Percentiles rank a stretch among this genome's conserved stretches.
phyloP scores from a whole-genome alignment of 1,140 invertebrate species.

The Orchestia grillus region DNA sequence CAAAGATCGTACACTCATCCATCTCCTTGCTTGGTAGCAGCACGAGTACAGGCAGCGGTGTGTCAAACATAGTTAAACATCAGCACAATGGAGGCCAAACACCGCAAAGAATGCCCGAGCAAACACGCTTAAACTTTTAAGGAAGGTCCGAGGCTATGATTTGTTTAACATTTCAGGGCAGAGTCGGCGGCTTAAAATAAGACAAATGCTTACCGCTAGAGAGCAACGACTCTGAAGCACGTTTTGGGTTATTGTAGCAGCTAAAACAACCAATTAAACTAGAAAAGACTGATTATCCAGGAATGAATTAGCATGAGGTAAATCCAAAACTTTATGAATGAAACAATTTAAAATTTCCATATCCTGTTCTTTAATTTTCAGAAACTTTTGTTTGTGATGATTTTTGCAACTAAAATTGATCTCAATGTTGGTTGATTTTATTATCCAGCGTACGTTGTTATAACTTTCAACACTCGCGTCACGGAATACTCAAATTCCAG shows the following conservation, averaged over 20 bases:
- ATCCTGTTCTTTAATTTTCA: too few relatives aligned
- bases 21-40: constrained; percentile 3
- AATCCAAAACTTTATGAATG: too few relatives aligned
- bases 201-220: constrained; percentile 33
- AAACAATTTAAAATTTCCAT: too few relatives aligned
- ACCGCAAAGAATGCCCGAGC: constrained; percentile 39
- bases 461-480: too few relatives aligned
- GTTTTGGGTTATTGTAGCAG: background rate
- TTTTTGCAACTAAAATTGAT: too few relatives aligned
- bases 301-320: background rate
- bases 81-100: constrained; percentile 41
- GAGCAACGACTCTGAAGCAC: background rate
- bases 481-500: too few relatives aligned
- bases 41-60: constrained; percentile 48
- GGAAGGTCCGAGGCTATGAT: constrained; percentile 9
- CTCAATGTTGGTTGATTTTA: too few relatives aligned
- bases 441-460: too few relatives aligned
- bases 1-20: background rate
- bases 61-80: constrained; percentile 13
- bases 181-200: background rate
- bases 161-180: background rate
- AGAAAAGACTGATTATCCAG: background rate
- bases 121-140: constrained; percentile 7
- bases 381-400: too few relatives aligned
- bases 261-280: background rate